Base-by-base conservation (phyloP, 2,888 invertebrate species). In the Pterobdella sp. region DNA sequence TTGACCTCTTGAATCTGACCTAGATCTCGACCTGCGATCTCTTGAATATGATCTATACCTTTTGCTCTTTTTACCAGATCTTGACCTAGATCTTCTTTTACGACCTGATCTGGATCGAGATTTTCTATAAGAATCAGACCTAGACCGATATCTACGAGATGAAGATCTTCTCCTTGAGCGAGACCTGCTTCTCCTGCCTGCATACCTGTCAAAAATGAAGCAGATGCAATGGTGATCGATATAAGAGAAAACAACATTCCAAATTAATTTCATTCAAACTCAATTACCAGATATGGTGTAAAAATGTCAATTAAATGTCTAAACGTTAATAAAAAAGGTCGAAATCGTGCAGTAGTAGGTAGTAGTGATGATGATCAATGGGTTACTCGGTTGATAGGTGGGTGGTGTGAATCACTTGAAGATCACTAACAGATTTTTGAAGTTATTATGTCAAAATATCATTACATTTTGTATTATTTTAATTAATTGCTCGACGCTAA, bases 31-130 rank as follows among this genome's bases (percentile, higher is more conserved):
- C n/a, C 71, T 71, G 69, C 52, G 35, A 31, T n/a, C 26, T 63
- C 71, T 71, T 22, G 71, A 71, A n/a, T 63, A n/a, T 14, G 71
- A 71, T 60, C 63, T 63, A 36, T 34, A 26, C 26, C 63, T 63
- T 34, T 56, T 56, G 4, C 60, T 26, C 34, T 52, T 42, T 10
- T 32, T 18, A 29, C 29, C 34, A 52, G 69, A 49, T 69, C 69
- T 29, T 3, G 69, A 69, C 10, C 29, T 49, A 18, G 7, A 31
- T 32, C 69, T 37, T 32, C 52, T 69, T 14, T 29, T 14, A 1
- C 52, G 52, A n/a, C 7, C 31, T 2, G 69, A 69, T 34, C 69
- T 69, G 3, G 37, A 32, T 52, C 49, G 26, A 31, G 18, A 66
- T 34, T n/a, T 64, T 14, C n/a, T 49, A n/a, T 49, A n/a, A 49